Evolutionary conservation across 2,888 invertebrate species (phyloP).

Genomic region (Palloptera scutellata): DNA sequence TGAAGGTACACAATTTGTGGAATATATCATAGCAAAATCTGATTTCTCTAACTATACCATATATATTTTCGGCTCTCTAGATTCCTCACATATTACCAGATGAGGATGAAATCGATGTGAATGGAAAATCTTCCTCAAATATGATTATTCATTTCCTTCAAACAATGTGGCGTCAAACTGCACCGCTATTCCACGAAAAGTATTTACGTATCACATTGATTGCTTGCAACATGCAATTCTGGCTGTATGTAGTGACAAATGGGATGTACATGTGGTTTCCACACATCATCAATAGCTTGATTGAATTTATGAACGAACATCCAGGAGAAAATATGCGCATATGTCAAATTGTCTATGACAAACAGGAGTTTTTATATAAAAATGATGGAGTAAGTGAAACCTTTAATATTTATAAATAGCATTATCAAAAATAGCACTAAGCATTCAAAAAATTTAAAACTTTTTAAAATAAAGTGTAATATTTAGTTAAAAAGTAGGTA

Average conservation of each 20-base stretch:
- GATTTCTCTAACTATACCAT: neutral
- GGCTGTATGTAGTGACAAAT: slow-evolving; percentile 52
- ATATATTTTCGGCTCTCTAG: slow-evolving; percentile 27
- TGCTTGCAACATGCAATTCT: slow-evolving; percentile 56
- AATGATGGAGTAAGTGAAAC: slow-evolving; percentile 40
- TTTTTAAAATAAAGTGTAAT: too few relatives aligned
- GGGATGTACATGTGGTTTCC: slow-evolving; percentile 61
- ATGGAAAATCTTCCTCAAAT: slow-evolving; percentile 32
- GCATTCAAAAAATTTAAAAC: too few relatives aligned
- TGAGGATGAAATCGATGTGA: slow-evolving; percentile 35
- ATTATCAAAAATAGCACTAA: too few relatives aligned
- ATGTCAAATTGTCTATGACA: slow-evolving; percentile 51
- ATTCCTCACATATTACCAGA: slow-evolving; percentile 45
- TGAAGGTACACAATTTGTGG: slow-evolving; percentile 36
- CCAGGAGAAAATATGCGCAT: slow-evolving; percentile 46
- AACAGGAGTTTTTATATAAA: slow-evolving; percentile 40
- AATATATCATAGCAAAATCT: neutral
- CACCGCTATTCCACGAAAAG: slow-evolving; percentile 52
- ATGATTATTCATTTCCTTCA: slow-evolving; percentile 41
- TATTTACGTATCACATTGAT: slow-evolving; percentile 52
- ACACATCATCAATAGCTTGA: slow-evolving; percentile 56
- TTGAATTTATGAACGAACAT: slow-evolving; percentile 47
- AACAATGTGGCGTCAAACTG: slow-evolving; percentile 58
- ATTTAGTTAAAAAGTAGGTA: too few relatives aligned
- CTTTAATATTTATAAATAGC: too few relatives aligned